A percentile compares a stretch with the other conserved stretches of the same genome.
phyloP scores from a whole-genome alignment of 2,888 invertebrate species.

The Heteromyza rotundicornis region DNA sequence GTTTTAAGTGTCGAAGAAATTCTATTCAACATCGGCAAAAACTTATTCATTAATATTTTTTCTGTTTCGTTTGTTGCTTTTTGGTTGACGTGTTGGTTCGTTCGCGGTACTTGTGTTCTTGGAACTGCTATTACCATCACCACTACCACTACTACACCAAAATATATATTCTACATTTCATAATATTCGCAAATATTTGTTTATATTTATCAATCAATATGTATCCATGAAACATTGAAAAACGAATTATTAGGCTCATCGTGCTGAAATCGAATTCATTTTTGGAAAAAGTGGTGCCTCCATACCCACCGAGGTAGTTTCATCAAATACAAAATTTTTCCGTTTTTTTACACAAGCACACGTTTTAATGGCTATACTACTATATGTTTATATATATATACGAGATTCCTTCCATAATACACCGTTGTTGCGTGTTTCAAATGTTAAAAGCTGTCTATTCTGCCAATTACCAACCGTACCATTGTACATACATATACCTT shows the following conservation, averaged over 20 bases:
- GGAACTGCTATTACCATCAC: slow-evolving; percentile 30
- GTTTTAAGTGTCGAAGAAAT: too few species aligned
- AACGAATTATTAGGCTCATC: slow-evolving; percentile 74
- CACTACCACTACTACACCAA: slow-evolving; percentile 15
- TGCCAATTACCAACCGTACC: background rate
- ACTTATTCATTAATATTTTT: slow-evolving; percentile 15
- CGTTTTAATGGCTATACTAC: background rate
- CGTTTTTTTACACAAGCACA: background rate
- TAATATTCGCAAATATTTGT: slow-evolving; percentile 13
- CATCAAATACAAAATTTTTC: slow-evolving; percentile 8
- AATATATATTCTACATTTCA: slow-evolving; percentile 18
- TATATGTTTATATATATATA: background rate
- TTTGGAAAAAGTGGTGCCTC: slow-evolving; percentile 68
- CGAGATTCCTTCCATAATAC: slow-evolving; percentile 29
- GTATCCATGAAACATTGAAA: slow-evolving; percentile 12
- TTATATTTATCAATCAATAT: slow-evolving; percentile 7
- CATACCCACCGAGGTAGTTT: slow-evolving; percentile 73
- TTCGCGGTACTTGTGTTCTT: slow-evolving; percentile 28
- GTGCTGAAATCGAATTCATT: slow-evolving; percentile 89
- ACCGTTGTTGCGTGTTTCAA: slow-evolving; percentile 19
- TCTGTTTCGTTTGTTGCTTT: slow-evolving; percentile 33
- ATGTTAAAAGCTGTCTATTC: background rate
- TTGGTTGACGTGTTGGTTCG: slow-evolving; percentile 25
- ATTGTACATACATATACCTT: background rate
- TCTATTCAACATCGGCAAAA: too few species aligned